phyloP scores from a whole-genome alignment of 1,140 invertebrate species.

The Lasioglossum albipes region DNA sequence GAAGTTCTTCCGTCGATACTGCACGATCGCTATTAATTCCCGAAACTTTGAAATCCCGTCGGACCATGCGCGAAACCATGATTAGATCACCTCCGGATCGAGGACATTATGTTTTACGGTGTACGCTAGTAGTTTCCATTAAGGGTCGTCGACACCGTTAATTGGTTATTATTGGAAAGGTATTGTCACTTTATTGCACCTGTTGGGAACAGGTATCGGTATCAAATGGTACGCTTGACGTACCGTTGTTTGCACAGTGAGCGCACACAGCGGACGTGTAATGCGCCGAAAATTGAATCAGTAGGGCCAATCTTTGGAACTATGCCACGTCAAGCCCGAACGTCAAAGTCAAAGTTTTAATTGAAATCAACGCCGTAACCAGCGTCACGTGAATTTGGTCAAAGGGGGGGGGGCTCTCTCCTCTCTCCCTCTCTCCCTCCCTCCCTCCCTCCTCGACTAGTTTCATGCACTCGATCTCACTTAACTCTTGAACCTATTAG shows the following conservation, averaged over 20 bases:
- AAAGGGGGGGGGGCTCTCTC: slow-evolving; percentile 28
- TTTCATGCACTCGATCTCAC: slow-evolving; percentile 52
- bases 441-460: slow-evolving; percentile 22
- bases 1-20: too few species aligned
- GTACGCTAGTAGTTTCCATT: too few species aligned
- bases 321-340: slow-evolving; percentile 31
- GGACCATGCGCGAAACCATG: too few species aligned
- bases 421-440: too few species aligned
- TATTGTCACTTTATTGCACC: neutral
- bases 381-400: slow-evolving; percentile 62
- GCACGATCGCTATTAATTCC: too few species aligned
- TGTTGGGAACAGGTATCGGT: neutral
- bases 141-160: too few species aligned
- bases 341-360: slow-evolving; percentile 63
- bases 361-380: slow-evolving; percentile 60
- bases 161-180: too few species aligned
- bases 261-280: neutral
- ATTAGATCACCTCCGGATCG: too few species aligned
- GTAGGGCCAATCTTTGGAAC: slow-evolving; percentile 53
- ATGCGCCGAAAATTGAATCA: slow-evolving; percentile 54
- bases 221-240: neutral
- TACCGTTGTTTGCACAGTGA: neutral
- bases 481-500: slow-evolving; percentile 58
- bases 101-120: too few species aligned
- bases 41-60: too few species aligned